These are phyloP conservation scores for Sanderia malayensis DNA, from an alignment of 30 jellyfish, hydroid and myxozoan species.

Conservation along the genomic window DNA sequence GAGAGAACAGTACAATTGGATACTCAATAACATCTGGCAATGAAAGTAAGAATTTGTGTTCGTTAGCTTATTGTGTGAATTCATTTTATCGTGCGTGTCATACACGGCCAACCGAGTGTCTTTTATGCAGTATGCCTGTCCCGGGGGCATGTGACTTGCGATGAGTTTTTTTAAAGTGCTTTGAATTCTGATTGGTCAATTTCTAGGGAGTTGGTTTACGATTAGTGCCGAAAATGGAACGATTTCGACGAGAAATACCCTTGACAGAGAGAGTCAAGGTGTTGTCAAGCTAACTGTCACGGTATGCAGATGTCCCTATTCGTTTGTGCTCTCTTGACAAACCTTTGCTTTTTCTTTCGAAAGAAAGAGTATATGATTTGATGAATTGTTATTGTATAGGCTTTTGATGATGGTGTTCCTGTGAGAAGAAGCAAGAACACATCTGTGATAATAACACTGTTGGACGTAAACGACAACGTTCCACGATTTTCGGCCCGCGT, in stretches of 20 bases:
- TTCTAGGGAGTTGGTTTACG: slow-evolving; percentile 46
- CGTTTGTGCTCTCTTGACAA: no score
- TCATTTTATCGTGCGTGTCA: no score
- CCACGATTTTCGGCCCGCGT: slow-evolving; percentile 25
- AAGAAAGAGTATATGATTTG: no score
- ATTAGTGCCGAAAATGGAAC: slow-evolving; percentile 32
- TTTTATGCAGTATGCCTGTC: no score
- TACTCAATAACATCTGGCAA: slow-evolving; percentile 52
- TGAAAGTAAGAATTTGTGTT: slow-evolving; percentile 7
- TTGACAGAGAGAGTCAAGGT: slow-evolving; percentile 42
- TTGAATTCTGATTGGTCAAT: no score
- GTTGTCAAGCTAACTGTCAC: slow-evolving; percentile 5
- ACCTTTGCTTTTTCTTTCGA: no score
- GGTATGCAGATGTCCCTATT: no score
- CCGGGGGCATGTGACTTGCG: no score
- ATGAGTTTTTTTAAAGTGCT: no score
- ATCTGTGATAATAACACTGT: slow-evolving; percentile 24
- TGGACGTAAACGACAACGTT: slow-evolving; percentile 62
- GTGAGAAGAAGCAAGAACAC: slow-evolving; percentile 8
- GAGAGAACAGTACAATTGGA: slow-evolving; percentile 37
- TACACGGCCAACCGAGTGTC: no score
- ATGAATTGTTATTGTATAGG: not conserved
- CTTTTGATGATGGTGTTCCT: slow-evolving; percentile 22
- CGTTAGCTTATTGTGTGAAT: no score
- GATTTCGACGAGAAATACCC: not conserved